These are phyloP conservation scores for Elegia similella DNA, from an alignment of 2,888 invertebrate species.

Conservation along the genomic window DNA sequence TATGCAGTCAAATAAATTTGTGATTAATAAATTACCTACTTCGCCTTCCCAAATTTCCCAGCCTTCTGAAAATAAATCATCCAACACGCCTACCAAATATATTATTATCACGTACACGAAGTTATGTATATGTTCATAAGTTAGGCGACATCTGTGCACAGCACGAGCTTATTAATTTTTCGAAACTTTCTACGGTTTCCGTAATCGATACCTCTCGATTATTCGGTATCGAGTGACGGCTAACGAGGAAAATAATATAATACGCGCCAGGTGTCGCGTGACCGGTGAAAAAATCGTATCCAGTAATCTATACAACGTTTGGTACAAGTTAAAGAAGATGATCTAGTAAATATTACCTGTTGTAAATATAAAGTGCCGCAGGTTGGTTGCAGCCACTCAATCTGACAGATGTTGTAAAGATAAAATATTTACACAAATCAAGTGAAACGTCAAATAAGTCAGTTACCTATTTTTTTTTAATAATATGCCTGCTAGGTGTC, in stretches of 20 bases:
- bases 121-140: conserved; percentile 14
- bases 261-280: conserved; percentile 65
- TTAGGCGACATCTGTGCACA: conserved; percentile 5
- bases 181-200: conserved; percentile 62
- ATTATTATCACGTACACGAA: conserved; percentile 15
- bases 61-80: neutral
- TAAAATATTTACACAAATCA: too few species aligned
- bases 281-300: conserved; percentile 52
- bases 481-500: too few species aligned
- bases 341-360: too few species aligned
- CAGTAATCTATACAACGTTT: conserved; percentile 48
- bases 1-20: too few species aligned
- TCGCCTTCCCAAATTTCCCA: conserved; percentile 16
- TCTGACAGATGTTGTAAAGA: too few species aligned
- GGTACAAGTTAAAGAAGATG: conserved; percentile 24
- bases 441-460: too few species aligned
- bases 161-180: conserved; percentile 18
- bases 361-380: too few species aligned
- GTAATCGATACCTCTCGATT: conserved; percentile 66
- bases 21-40: conserved; percentile 18
- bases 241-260: conserved; percentile 75
- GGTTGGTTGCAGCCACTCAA: too few species aligned
- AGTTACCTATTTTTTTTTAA: too few species aligned
- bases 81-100: neutral
- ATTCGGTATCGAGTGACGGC: conserved; percentile 65